These are phyloP conservation scores for Otolemur crassicaudatus DNA, from an alignment of 2,797 vertebrate genomes.

Conservation along the genomic window DNA sequence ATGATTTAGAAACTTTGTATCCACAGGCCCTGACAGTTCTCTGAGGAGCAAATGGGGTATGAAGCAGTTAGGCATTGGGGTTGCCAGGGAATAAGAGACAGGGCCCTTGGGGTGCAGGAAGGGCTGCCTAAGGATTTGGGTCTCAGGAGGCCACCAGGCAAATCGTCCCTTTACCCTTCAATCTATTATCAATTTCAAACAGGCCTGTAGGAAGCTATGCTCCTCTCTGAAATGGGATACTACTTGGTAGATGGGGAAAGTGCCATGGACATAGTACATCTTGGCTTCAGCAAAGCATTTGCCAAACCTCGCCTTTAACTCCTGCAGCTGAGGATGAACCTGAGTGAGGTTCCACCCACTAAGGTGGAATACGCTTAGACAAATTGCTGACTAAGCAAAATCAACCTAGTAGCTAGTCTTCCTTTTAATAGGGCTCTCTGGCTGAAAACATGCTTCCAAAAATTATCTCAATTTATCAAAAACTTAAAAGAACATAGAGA, in stretches of 20 bases:
- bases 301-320: not conserved
- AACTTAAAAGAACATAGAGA: not conserved
- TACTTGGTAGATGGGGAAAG: not conserved
- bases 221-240: not conserved
- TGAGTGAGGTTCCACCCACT: not conserved
- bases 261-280: not conserved
- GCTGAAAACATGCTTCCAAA: constrained; percentile 18
- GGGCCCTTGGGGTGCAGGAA: not conserved
- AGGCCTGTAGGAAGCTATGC: not conserved
- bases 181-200: not conserved
- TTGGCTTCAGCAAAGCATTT: not conserved
- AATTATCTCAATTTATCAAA: not conserved
- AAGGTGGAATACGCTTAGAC: not conserved
- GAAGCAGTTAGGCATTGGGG: not conserved
- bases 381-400: not conserved
- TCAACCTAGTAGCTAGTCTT: not conserved
- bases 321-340: not conserved
- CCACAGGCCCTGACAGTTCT: constrained; percentile 6
- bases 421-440: not conserved
- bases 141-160: not conserved
- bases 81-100: constrained; percentile 39
- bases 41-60: constrained; percentile 7
- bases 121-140: not conserved
- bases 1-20: constrained; percentile 48
- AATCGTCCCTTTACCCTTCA: not conserved